phyloP scores from a whole-genome alignment of 1,140 invertebrate genomes.

The Drosophila cardini region DNA sequence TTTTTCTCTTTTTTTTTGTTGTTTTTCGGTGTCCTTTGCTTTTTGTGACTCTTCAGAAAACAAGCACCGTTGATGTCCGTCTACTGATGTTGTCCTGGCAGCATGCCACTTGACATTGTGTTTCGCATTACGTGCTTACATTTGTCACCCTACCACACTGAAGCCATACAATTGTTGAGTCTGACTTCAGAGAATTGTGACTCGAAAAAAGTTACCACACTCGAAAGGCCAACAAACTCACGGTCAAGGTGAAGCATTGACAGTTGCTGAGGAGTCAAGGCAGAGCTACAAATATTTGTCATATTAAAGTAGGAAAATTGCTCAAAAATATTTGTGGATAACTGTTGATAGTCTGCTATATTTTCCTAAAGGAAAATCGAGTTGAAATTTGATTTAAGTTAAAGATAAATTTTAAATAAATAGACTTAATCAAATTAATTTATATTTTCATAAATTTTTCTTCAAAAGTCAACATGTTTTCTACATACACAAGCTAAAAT shows the following conservation, averaged over 20 bases:
- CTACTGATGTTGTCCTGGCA: slow-evolving; percentile 33
- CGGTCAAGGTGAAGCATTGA: slow-evolving; percentile 64
- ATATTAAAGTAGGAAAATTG: slow-evolving; percentile 3
- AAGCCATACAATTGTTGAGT: slow-evolving; percentile 6
- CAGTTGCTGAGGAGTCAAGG: not conserved
- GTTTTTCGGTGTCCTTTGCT: not conserved
- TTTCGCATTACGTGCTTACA: slow-evolving; percentile 53
- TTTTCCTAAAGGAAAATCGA: too few relatives aligned
- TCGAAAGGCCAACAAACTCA: slow-evolving; percentile 54
- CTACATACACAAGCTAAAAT: too few relatives aligned
- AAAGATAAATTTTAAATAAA: too few relatives aligned
- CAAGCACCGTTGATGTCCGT: slow-evolving; percentile 33
- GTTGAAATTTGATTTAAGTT: too few relatives aligned
- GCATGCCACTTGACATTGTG: slow-evolving; percentile 61
- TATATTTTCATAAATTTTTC: too few relatives aligned
- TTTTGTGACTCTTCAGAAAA: slow-evolving; percentile 5
- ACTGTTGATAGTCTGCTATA: not conserved
- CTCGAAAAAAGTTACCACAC: slow-evolving; percentile 52
- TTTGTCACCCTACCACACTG: slow-evolving; percentile 33
- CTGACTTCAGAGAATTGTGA: slow-evolving; percentile 36
- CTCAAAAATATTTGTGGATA: not conserved
- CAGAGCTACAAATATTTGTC: not conserved
- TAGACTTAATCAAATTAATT: too few relatives aligned
- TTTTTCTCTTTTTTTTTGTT: not conserved
- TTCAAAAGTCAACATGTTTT: too few relatives aligned